These are phyloP conservation scores for Sparus aurata DNA, from an alignment of 2,797 vertebrate species.

Conservation along the genomic window DNA sequence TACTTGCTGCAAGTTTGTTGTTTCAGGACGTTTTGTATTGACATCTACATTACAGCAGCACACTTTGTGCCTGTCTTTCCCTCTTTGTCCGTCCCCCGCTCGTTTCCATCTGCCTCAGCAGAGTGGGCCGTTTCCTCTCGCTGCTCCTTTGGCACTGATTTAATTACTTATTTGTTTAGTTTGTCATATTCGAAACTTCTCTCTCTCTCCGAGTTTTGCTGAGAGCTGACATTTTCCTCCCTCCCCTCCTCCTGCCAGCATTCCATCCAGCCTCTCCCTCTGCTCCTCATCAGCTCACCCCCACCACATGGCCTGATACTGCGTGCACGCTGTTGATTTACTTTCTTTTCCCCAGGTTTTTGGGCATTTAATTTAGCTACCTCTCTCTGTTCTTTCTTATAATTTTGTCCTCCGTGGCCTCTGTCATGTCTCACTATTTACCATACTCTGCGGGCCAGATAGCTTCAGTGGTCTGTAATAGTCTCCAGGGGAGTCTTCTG, in stretches of 20 bases:
- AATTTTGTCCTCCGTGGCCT: conserved; percentile 29
- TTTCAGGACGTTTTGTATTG: conserved; percentile 15
- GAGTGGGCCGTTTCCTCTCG: conserved; percentile 67
- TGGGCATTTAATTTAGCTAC: conserved; percentile 29
- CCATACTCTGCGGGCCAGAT: conserved; percentile 61
- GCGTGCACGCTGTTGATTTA: conserved; percentile 38
- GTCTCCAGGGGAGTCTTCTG: conserved; percentile 68
- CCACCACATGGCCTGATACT: conserved; percentile 45
- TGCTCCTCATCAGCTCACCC: conserved; percentile 35
- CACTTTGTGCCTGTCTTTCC: conserved; percentile 21
- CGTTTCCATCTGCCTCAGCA: conserved; percentile 62
- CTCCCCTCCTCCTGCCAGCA: conserved; percentile 70
- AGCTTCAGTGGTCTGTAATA: conserved; percentile 73
- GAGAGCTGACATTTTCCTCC: conserved; percentile 71
- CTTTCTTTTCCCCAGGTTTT: conserved; percentile 11
- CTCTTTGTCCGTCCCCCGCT: conserved; percentile 52
- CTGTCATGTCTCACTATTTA: conserved; percentile 62
- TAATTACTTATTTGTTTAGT: conserved; percentile 84
- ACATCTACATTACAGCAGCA: conserved; percentile 18
- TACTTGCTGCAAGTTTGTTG: conserved; percentile 16
- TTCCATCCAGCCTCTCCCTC: conserved; percentile 67
- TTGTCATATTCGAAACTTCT: conserved; percentile 77
- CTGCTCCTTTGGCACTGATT: conserved; percentile 73
- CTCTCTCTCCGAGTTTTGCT: conserved; percentile 66
- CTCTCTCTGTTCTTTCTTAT: conserved; percentile 42